These are phyloP conservation scores for Lasioglossum vierecki DNA, from an alignment of 2,888 invertebrate species.

Conservation along the genomic window DNA sequence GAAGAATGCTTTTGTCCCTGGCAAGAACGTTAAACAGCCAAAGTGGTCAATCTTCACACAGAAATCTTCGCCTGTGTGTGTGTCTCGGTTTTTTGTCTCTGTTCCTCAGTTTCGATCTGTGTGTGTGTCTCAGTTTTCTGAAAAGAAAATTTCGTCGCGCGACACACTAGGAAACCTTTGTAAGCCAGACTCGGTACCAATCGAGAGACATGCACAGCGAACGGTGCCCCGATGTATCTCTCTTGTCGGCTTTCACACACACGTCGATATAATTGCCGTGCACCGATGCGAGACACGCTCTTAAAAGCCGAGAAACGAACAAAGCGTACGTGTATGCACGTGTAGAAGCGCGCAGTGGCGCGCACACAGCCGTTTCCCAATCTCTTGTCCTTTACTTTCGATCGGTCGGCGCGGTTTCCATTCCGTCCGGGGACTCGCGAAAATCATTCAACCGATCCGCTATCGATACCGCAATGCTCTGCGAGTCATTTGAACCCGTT, in stretches of 20 bases:
- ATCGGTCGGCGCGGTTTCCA: not conserved
- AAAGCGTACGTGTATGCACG: conserved; percentile 33
- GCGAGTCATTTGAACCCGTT: not conserved
- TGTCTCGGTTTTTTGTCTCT: too few species aligned
- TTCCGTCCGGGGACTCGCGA: not conserved
- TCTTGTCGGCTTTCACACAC: conserved; percentile 46
- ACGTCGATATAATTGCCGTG: conserved; percentile 55
- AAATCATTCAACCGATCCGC: not conserved
- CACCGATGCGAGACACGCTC: conserved; percentile 61
- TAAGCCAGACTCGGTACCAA: not conserved
- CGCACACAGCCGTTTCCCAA: conserved; percentile 40
- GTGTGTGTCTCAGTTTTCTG: not conserved
- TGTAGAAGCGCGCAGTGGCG: not conserved
- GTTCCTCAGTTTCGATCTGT: not conserved
- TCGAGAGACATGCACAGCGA: conserved; percentile 14
- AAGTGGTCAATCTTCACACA: not conserved
- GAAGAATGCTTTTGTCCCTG: not conserved
- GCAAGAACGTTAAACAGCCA: not conserved
- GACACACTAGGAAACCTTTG: not conserved
- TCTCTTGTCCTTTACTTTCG: conserved; percentile 13
- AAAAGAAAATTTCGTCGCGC: not conserved
- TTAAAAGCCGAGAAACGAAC: conserved; percentile 56
- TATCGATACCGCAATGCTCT: not conserved
- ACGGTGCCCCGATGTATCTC: conserved; percentile 33
- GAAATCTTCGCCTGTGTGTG: not conserved